Evolutionary conservation across 2,888 invertebrate genomes (phyloP), one percentile per base, ranked within the genome.

Genomic region (Latrodectus elegans): DNA sequence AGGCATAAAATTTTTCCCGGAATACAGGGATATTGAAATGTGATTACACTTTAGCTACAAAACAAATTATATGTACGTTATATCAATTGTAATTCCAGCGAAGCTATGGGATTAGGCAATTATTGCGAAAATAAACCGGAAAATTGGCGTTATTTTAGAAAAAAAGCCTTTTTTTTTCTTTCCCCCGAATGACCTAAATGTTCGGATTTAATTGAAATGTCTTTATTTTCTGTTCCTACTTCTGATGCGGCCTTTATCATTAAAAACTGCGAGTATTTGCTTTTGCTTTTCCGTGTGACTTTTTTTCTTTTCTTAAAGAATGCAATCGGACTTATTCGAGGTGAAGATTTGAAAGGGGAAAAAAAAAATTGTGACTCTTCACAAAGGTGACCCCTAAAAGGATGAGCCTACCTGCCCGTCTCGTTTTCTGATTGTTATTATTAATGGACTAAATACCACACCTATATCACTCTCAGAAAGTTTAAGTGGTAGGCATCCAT

Each of bases 131-230:
- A 55, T 55, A 74, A 74, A 53, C 74, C 53, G 74, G 55, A 74
- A 74, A 74, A 74, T 74, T 26, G 55, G 74, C 26, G 60, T 74
- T 60, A 74, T 55, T 74, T 74, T 74, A 26, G 26, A 55, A 74
- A 60, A 60, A 60, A n/a, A 6, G 4, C 38, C 6, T 38, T 38
- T 38, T 38, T 38, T 38, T 38, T 38, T 38, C 6, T 2, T 55
- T 55, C 11, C 55, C 10, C 10, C 60, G 60, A 11, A 15, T 78
- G 78, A 78, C 78, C 78, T 60, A 78, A 17, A 78, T 78, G 78
- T 78, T n/a, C 70, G 15, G 22, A n/a, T 76, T 65, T 73, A 53
- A 70, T 53, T 78, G 78, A 78, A 78, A 78, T 78, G 78, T 78
- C 60, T 60, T 60, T 11, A 38, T 38, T 60, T 60, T 60, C 60